Conservation (phyloP, 2,888 invertebrate species). For the Arenicola marina region DNA sequence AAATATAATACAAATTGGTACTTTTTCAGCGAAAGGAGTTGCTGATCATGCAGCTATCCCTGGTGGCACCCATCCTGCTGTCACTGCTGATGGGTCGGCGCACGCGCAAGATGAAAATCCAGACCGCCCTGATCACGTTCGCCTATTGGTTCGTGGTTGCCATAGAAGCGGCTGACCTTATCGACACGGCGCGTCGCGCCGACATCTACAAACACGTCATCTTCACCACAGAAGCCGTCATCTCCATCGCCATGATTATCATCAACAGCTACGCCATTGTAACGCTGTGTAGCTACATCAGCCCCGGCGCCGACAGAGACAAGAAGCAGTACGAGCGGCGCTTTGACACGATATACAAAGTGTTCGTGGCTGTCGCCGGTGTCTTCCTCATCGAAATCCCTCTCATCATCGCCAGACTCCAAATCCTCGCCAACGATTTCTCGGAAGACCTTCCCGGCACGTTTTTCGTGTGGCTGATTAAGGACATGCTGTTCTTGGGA, state of each 20-base stretch:
- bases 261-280: constrained; percentile 21
- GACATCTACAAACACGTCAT: constrained; percentile 19
- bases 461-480: constrained; percentile 35
- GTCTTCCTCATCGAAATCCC: constrained; percentile 34
- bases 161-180: constrained; percentile 28
- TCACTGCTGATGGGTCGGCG: constrained; percentile 34
- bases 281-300: constrained; percentile 34
- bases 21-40: not conserved
- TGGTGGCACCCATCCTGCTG: constrained; percentile 29
- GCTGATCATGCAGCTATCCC: constrained; percentile 18
- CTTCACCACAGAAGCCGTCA: constrained; percentile 21
- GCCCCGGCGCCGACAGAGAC: constrained; percentile 19
- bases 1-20: no score
- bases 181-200: constrained; percentile 26
- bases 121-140: constrained; percentile 26
- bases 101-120: constrained; percentile 33
- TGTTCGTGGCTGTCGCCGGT: constrained; percentile 25
- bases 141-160: constrained; percentile 34
- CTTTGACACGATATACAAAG: constrained; percentile 17
- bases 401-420: constrained; percentile 31
- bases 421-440: constrained; percentile 18
- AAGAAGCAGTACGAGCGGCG: not conserved
- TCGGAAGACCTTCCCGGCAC: constrained; percentile 16
- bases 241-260: constrained; percentile 21
- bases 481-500: constrained; percentile 26